Conservation (phyloP, 2,113 vertebrate genomes). For the Mus spicilegus region DNA sequence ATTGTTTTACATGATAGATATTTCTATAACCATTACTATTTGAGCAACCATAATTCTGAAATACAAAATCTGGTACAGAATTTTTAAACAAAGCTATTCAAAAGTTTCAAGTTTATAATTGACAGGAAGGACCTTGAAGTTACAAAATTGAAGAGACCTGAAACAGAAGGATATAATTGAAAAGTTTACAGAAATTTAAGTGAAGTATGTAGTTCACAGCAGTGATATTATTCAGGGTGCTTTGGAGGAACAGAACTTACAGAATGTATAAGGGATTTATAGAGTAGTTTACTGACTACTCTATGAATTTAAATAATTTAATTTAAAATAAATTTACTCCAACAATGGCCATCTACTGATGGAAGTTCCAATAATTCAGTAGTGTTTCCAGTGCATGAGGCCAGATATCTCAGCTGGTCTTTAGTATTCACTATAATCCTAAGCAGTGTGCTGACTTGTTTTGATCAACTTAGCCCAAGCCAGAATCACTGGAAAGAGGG, state of each 20-base stretch:
- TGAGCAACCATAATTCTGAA: not conserved
- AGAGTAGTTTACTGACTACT: not conserved
- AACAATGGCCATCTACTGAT: not conserved
- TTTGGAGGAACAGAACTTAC: not conserved
- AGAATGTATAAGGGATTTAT: not conserved
- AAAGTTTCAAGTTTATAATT: slow-evolving; percentile 37
- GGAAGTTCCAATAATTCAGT: not conserved
- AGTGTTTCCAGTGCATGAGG: not conserved
- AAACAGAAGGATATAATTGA: not conserved
- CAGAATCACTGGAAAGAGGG: not conserved
- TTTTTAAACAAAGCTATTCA: not conserved
- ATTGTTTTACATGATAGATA: not conserved
- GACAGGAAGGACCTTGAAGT: not conserved
- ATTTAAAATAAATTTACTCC: no score
- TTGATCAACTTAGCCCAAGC: not conserved
- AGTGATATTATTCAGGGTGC: not conserved
- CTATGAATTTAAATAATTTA: no score
- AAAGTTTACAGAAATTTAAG: not conserved
- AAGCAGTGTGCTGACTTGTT: not conserved
- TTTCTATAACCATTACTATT: not conserved
- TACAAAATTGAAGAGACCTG: not conserved
- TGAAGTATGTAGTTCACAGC: not conserved
- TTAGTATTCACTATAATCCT: not conserved
- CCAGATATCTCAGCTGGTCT: not conserved
- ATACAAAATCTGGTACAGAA: not conserved